Evolutionary conservation across 2,113 vertebrate species (phyloP).

Genomic region (Garra rufa): DNA sequence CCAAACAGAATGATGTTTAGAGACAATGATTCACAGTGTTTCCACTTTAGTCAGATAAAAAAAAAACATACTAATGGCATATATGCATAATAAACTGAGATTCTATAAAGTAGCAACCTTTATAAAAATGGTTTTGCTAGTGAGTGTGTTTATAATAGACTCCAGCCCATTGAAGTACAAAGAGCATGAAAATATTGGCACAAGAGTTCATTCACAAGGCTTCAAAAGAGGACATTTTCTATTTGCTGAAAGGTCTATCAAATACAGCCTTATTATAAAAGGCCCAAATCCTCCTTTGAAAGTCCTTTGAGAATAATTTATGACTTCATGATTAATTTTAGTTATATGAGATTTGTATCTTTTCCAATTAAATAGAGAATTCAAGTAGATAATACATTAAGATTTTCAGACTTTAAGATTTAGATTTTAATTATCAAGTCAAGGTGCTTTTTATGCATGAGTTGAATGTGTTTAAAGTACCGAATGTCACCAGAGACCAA

Average conservation of each 20-base stretch:
- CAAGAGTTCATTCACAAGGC: background rate
- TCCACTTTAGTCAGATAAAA: background rate
- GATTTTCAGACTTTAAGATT: background rate
- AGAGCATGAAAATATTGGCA: background rate
- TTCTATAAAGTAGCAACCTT: background rate
- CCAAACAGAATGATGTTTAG: background rate
- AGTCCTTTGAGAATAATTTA: background rate
- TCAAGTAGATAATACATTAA: background rate
- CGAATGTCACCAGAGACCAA: slow-evolving; percentile 53
- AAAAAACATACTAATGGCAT: background rate
- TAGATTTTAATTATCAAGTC: background rate
- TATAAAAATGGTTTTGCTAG: background rate
- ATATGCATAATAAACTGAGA: background rate
- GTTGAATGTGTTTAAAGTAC: background rate
- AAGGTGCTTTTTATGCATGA: background rate
- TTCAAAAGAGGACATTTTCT: background rate
- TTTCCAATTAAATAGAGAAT: background rate
- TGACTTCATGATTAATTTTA: background rate
- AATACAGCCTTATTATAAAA: background rate
- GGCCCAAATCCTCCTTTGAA: background rate
- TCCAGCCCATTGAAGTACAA: background rate
- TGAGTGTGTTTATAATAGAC: background rate
- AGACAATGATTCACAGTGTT: background rate
- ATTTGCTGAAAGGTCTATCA: background rate
- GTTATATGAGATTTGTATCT: background rate